Conservation (phyloP, 1,140 invertebrate genomes). For the Oryzaephilus surinamensis region DNA sequence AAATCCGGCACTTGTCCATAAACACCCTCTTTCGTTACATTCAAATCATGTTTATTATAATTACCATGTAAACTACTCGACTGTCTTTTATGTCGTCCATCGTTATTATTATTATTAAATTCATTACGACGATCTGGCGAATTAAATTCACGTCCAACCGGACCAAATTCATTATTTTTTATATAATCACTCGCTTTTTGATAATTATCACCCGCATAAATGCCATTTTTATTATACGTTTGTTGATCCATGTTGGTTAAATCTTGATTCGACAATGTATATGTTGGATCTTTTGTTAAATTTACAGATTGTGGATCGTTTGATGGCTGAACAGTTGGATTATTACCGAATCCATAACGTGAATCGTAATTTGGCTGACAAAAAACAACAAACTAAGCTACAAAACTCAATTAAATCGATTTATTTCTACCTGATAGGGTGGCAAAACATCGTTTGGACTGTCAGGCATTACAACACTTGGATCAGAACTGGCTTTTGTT, state of each 20-base stretch:
- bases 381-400: neutral
- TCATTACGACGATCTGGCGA: too few species aligned
- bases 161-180: too few species aligned
- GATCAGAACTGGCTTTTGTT: constrained; percentile 76
- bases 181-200: constrained; percentile 11
- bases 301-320: constrained; percentile 14
- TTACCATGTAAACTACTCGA: constrained; percentile 27
- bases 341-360: constrained; percentile 30
- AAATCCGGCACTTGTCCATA: constrained; percentile 56
- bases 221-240: constrained; percentile 15
- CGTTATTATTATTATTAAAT: constrained; percentile 9
- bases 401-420: too few species aligned
- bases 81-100: constrained; percentile 29
- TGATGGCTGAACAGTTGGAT: constrained; percentile 10
- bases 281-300: constrained; percentile 21
- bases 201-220: constrained; percentile 17
- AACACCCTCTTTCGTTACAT: constrained; percentile 31
- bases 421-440: constrained; percentile 60
- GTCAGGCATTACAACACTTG: constrained; percentile 63
- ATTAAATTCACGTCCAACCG: too few species aligned
- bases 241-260: constrained; percentile 18
- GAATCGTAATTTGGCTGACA: constrained; percentile 34
- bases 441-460: constrained; percentile 52
- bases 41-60: constrained; percentile 26
- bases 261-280: constrained; percentile 24